Evolutionary conservation across 2,888 invertebrate species (phyloP).

Genomic region (Eutolmus rufibarbis): DNA sequence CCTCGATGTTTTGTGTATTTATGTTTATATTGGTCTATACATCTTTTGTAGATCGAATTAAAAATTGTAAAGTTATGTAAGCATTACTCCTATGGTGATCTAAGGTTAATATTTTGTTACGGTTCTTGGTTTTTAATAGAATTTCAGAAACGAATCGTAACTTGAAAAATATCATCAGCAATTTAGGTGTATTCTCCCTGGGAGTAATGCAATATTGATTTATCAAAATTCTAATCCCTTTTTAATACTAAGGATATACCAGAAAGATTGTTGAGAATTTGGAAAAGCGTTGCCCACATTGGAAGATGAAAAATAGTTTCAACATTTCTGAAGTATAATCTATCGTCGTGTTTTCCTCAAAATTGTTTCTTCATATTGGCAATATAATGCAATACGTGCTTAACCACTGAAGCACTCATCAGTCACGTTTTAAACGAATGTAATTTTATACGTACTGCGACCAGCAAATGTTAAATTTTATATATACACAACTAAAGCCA

Average conservation of each 20-base stretch:
- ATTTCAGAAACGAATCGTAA: neutral
- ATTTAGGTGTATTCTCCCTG: neutral
- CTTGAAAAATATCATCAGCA: neutral
- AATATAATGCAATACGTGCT: neutral
- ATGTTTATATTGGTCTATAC: neutral
- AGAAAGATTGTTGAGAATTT: neutral
- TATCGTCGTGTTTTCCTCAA: neutral
- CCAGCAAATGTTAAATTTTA: neutral
- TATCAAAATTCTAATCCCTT: neutral
- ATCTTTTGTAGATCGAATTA: neutral
- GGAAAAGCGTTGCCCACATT: neutral
- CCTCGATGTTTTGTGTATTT: neutral
- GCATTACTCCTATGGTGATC: neutral
- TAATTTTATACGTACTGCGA: neutral
- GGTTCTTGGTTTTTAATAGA: neutral
- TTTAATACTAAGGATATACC: neutral
- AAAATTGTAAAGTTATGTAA: neutral
- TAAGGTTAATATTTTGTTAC: neutral
- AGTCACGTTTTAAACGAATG: neutral
- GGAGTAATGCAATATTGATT: neutral
- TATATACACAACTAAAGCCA: neutral
- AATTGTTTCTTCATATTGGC: neutral
- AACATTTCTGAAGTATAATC: neutral
- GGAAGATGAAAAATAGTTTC: neutral
- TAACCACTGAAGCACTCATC: neutral